A percentile compares a stretch with the other conserved stretches of the same genome.
phyloP scores from a whole-genome alignment of 2,113 vertebrate species.

The Actenoides hombroni region DNA sequence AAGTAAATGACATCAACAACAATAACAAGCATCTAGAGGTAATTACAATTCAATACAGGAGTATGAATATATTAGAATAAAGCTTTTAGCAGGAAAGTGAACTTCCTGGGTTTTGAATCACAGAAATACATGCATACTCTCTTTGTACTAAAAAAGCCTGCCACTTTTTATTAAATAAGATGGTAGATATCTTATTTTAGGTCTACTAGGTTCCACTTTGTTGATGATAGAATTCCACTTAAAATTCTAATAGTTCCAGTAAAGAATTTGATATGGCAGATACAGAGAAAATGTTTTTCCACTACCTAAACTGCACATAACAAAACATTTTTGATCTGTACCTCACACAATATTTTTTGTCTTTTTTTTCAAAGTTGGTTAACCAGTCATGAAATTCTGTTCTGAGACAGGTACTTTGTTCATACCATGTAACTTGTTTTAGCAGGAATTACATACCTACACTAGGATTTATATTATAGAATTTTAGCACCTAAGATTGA shows the following conservation, averaged over 20 bases:
- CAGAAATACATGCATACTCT: not conserved
- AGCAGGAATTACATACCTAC: not conserved
- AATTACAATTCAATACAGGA: not conserved
- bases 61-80: not conserved
- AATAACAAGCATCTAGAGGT: not conserved
- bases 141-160: not conserved
- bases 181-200: not conserved
- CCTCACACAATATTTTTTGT: not conserved
- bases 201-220: not conserved
- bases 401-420: not conserved
- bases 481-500: not conserved
- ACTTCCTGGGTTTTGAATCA: not conserved
- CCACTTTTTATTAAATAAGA: not conserved
- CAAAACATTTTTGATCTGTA: not conserved
- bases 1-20: not conserved
- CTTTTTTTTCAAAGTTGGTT: not conserved
- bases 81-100: not conserved
- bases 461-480: not conserved
- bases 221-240: not conserved
- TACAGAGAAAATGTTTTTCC: not conserved
- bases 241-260: not conserved
- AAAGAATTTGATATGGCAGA: not conserved
- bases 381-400: not conserved
- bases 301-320: not conserved
- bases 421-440: not conserved